Percentiles rank a stretch among this genome's conserved stretches.
These are phyloP conservation scores for Drosophila baimaii DNA, from an alignment of 1,140 invertebrate species.

Conservation along the genomic window DNA sequence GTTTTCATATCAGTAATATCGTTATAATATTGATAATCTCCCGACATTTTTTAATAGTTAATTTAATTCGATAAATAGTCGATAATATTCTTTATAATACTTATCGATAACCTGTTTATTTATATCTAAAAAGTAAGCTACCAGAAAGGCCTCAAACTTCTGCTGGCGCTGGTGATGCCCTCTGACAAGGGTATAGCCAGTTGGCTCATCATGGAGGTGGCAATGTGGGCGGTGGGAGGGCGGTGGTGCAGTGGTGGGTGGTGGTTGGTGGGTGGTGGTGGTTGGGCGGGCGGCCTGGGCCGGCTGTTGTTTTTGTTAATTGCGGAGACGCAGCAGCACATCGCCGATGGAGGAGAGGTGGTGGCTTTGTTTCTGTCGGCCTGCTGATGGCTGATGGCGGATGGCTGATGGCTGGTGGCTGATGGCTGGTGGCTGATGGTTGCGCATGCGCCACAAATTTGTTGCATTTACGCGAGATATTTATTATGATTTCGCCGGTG, in stretches of 20 bases:
- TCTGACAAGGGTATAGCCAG: neutral
- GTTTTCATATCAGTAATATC: no score
- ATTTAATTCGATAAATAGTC: no score
- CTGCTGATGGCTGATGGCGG: constrained; percentile 23
- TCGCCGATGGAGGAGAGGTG: constrained; percentile 6
- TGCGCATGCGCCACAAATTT: constrained; percentile 68
- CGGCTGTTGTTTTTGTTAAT: constrained; percentile 62
- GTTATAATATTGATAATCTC: no score
- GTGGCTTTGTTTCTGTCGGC: constrained; percentile 15
- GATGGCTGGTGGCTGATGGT: constrained; percentile 34
- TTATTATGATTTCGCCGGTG: constrained; percentile 58
- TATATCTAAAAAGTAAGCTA: no score
- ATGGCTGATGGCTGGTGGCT: neutral
- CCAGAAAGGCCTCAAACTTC: no score
- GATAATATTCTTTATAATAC: neutral
- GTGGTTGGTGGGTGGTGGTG: constrained; percentile 10
- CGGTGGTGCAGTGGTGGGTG: constrained; percentile 5
- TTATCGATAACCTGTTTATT: no score
- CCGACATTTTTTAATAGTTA: no score
- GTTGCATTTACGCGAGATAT: constrained; percentile 68
- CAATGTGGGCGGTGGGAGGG: constrained; percentile 31
- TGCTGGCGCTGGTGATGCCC: neutral
- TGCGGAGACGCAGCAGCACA: constrained; percentile 37
- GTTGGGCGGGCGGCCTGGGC: constrained; percentile 15
- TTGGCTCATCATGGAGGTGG: constrained; percentile 34